Evolutionary conservation across 2,797 vertebrate species (phyloP), one percentile per base, ranked within the genome.

Genomic region (Poliocrania exsul): DNA sequence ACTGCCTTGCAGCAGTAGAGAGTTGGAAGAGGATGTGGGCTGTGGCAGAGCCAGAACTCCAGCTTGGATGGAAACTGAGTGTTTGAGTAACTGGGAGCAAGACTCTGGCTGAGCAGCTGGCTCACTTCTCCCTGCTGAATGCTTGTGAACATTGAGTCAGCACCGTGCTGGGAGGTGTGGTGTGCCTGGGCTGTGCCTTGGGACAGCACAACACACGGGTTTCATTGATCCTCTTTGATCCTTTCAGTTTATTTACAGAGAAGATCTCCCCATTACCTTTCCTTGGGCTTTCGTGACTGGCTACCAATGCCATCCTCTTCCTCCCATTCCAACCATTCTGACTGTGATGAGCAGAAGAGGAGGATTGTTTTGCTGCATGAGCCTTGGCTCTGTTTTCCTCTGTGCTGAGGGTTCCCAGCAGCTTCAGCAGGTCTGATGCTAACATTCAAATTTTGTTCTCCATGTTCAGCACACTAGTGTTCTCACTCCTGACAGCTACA

Each of bases 21-120:
- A 53, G 69, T 49, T 0, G 9, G 53, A 54, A 80, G 72, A 47
- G 62, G 25, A 54, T 4, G 2, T 13, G 46, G 54, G 15, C 88
- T 82, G 77, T 29, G 38, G 53, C 77, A 90, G 73, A 86, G 91
- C 66, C 90, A 84, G 78, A 67, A 75, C 37, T 79, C 78, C 50
- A 54, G 49, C 80, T 19, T 81, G 77, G 81, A 62, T 53, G 33
- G 70, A 80, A 82, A 40, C 14, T 2, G 67, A 80, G 33, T 21
- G 49, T 62, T 56, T 56, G 77, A 84, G 29, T 61, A 75, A 75
- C 54, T 44, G 33, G 54, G 58, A 93, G 47, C 61, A 79, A n/a
- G 53, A 38, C 33, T 49, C 1, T 2, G 31, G 12, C 78, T 3
- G 26, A 28, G 66, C 38, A 65, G 62, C 92, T 72, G 88, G 54